Base-by-base conservation (phyloP, 2,888 invertebrate species). In the Philaethria dido region DNA sequence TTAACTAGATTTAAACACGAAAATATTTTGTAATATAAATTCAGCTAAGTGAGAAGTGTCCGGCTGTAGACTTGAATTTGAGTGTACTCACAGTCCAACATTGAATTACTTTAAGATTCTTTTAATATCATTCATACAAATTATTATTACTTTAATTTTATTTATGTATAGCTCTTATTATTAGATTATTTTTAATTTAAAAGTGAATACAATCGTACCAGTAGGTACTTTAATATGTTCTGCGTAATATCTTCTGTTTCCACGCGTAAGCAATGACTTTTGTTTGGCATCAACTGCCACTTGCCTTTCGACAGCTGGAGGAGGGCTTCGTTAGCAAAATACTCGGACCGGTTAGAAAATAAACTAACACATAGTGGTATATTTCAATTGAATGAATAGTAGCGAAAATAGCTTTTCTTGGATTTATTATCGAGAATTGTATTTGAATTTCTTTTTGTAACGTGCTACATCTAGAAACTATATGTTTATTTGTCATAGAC, bases 201-300 rank as follows among this genome's bases (percentile, higher is more conserved):
- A 25, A n/a, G 3, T 29, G n/a, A n/a, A 22, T 50, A 25, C 9
- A 50, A 52, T 33, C 1, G 11, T 29, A 52, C 16, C 2, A 52
- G 4, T 4, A 42, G 25, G 25, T 8, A 52, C 52, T 9, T 52
- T 25, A n/a, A 11, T 22, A 20, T 60, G 33, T 11, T 60, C 47
- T 60, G 60, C 8, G 14, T 33, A 20, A 60, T 47, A 29, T 45
- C 44, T 33, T 45, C n/a, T 47, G 6, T 47, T 18, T 9, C 14
- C 57, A 25, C 20, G 20, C 18, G 44, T 45, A 60, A 60, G 33
- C 14, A 13, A 18, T 47, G 47, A 52, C 16, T 42, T 29, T 63
- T 63, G 62, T 54, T 63, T 44, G 44, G 14, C 54, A 54, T 54
- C 33, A 42, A 33, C 57, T 64, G 64, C 48, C 57, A 64, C 39